Percentiles rank a stretch among this genome's conserved stretches.
phyloP scores from a whole-genome alignment of 1,140 invertebrate genomes.

The Bombus soroeensis region DNA sequence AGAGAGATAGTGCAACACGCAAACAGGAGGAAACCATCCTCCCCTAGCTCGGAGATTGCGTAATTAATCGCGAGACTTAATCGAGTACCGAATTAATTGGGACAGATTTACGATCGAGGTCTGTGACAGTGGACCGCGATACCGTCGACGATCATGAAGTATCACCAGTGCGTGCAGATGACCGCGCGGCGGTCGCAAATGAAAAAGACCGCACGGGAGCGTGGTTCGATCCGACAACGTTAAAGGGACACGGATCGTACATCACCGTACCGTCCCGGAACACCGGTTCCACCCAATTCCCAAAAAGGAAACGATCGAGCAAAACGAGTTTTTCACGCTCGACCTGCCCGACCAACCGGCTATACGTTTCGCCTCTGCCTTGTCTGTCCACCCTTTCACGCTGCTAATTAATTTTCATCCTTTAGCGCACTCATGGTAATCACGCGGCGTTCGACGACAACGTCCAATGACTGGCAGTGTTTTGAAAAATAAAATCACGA shows the following conservation, averaged over 20 bases:
- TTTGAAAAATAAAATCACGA: not conserved
- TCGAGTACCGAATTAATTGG: constrained; percentile 60
- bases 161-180: constrained; percentile 41
- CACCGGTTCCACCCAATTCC: constrained; percentile 17
- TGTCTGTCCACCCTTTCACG: not conserved
- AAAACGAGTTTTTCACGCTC: constrained; percentile 47
- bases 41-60: constrained; percentile 21
- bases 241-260: constrained; percentile 43
- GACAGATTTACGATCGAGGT: constrained; percentile 52
- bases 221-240: not conserved
- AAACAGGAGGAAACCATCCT: constrained; percentile 1
- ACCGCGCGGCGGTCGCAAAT: constrained; percentile 22
- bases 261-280: constrained; percentile 38
- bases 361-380: not conserved
- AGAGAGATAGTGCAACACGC: not conserved
- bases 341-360: not conserved
- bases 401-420: constrained; percentile 54
- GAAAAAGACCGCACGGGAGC: constrained; percentile 13
- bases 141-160: constrained; percentile 52
- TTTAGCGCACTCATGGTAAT: no score
- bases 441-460: no score
- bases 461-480: no score
- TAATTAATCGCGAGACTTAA: constrained; percentile 65
- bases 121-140: constrained; percentile 40
- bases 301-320: constrained; percentile 33